Conservation (phyloP, 2,888 invertebrate genomes). For the Tetragnatha montana region DNA sequence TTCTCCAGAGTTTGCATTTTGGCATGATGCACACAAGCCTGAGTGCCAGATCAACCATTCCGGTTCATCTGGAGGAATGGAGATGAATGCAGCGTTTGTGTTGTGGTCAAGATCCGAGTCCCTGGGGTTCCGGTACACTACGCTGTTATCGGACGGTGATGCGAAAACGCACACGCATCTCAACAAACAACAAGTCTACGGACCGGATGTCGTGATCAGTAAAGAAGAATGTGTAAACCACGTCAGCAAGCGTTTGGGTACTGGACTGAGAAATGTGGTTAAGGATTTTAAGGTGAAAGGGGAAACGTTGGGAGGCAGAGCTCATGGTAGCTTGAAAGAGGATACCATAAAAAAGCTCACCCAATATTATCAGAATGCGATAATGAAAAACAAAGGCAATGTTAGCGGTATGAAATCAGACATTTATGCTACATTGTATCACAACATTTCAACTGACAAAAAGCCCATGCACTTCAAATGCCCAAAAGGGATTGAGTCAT, state of each 20-base stretch:
- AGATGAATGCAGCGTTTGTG: background rate
- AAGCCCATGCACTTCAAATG: too few species aligned
- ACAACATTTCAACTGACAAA: too few species aligned
- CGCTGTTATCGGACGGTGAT: slow-evolving; percentile 23
- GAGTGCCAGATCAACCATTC: slow-evolving; percentile 10
- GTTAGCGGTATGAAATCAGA: too few species aligned
- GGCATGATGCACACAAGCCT: slow-evolving; percentile 15
- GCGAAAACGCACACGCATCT: background rate
- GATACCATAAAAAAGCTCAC: too few species aligned
- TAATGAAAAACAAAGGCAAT: too few species aligned
- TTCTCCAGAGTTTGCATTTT: slow-evolving; percentile 5
- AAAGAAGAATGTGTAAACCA: slow-evolving; percentile 37
- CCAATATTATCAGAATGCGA: too few species aligned
- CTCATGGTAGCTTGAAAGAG: too few species aligned
- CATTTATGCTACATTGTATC: too few species aligned
- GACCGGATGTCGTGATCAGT: background rate
- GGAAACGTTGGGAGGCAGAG: background rate
- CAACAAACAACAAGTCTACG: slow-evolving; percentile 1
- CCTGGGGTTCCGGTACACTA: slow-evolving; percentile 3
- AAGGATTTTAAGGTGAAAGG: background rate
- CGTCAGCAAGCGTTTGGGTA: slow-evolving; percentile 18
- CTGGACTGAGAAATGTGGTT: slow-evolving; percentile 15
- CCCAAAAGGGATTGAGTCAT: too few species aligned
- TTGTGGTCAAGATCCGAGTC: slow-evolving; percentile 12
- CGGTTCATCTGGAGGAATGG: slow-evolving; percentile 26